A percentile compares a stretch with the other conserved stretches of the same genome.
phyloP scores from a whole-genome alignment of 1,140 invertebrate species.

The Colletes latitarsis region DNA sequence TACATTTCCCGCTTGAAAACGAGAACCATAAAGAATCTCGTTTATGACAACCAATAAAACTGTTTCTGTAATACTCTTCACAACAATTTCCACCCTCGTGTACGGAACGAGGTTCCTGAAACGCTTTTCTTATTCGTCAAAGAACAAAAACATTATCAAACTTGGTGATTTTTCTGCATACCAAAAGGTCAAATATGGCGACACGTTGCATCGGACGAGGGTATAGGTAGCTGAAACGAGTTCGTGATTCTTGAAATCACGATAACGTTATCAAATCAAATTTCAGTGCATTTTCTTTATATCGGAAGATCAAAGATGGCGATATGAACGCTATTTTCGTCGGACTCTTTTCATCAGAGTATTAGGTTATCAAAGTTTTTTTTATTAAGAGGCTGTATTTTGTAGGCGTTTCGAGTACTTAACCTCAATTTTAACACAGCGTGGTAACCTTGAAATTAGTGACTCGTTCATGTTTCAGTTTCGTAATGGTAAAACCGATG shows the following conservation, averaged over 20 bases:
- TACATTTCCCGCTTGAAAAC: not conserved
- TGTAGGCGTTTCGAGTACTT: not conserved
- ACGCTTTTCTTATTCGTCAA: too few species aligned
- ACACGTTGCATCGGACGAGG: too few species aligned
- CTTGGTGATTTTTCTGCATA: too few species aligned
- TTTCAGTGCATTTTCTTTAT: not conserved
- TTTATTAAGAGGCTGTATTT: not conserved
- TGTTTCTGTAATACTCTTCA: slow-evolving; percentile 5
- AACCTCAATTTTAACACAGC: not conserved
- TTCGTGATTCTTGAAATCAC: slow-evolving; percentile 17
- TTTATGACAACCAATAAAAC: slow-evolving; percentile 4
- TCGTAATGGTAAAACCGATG: slow-evolving; percentile 6
- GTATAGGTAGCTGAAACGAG: slow-evolving; percentile 23
- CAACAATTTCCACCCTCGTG: not conserved
- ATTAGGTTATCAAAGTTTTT: not conserved
- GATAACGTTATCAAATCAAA: not conserved
- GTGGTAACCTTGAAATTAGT: not conserved
- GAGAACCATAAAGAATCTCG: not conserved
- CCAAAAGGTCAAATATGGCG: too few species aligned
- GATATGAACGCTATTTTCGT: not conserved
- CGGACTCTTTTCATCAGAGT: not conserved
- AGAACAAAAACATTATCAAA: too few species aligned
- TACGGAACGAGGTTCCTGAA: too few species aligned
- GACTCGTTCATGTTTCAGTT: not conserved
- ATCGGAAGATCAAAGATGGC: not conserved